Evolutionary conservation across 2,797 vertebrate genomes (phyloP), one percentile per base, ranked within the genome.

Genomic region (Cetoscarus ocellatus): DNA sequence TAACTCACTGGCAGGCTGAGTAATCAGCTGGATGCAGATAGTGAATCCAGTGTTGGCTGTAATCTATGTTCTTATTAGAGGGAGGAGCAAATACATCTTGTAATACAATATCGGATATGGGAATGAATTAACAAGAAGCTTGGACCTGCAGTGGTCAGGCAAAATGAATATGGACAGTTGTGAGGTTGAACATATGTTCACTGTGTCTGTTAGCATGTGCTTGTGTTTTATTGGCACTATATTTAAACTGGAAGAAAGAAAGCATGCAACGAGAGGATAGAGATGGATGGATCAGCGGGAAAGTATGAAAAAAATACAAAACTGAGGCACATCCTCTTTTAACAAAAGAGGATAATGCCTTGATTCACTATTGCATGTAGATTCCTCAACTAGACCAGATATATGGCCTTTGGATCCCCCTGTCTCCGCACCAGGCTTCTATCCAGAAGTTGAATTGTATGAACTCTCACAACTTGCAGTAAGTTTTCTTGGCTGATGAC

Each of bases 11-110:
- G 60, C 68, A 58, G 64, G 47, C 75, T 63, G 61, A 70, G 80
- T 80, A 88, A 79, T 87, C 83, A 80, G 70, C 61, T 53, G 74
- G 68, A 77, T 61, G 55, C 71, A 57, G 50, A 74, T 53, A 77
- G 73, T 70, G 60, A 85, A 90, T 88, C 68, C 77, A 72, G 59
- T 50, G 64, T 71, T 63, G 71, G 71, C 73, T 83, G 82, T 85
- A 90, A 89, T 91, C 88, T 88, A 88, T 79, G 84, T 80, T 90
- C 85, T 90, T 86, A 92, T 93, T 91, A 91, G 77, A 80, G 65
- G 62, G 69, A 70, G 85, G 73, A 77, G 82, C 79, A 91, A 89
- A 92, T 88, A 83, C 80, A 84, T 86, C 83, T 84, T 81, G 87
- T 82, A 82, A 84, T 83, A 89, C 84, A 88, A 91, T 86, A 85